Conservation (phyloP, 2,888 invertebrate genomes). For the Drosophila aldrichi region DNA sequence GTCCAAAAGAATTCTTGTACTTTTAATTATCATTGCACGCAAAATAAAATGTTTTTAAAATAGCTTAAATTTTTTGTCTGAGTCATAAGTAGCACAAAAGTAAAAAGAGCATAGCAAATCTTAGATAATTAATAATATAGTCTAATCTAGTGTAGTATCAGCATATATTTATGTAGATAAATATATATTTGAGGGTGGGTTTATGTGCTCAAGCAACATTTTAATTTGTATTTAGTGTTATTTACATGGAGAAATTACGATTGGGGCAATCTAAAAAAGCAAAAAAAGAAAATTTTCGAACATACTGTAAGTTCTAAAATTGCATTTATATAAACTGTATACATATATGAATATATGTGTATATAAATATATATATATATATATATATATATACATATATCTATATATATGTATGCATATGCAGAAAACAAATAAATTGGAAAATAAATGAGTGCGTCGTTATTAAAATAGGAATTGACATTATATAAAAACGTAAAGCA, state of each 20-base stretch:
- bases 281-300: conserved; percentile 72
- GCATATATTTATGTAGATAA: conserved; percentile 51
- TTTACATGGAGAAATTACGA: conserved; percentile 40
- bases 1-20: conserved; percentile 41
- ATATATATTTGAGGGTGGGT: conserved; percentile 27
- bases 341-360: conserved; percentile 47
- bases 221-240: conserved; percentile 73
- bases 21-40: conserved; percentile 60
- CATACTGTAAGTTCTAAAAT: conserved; percentile 80
- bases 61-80: conserved; percentile 68
- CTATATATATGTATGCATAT: conserved; percentile 33
- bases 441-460: conserved; percentile 56
- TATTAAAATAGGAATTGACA: conserved; percentile 78
- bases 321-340: conserved; percentile 73
- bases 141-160: conserved; percentile 67
- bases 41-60: conserved; percentile 62
- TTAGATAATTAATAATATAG: conserved; percentile 65
- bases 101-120: conserved; percentile 63
- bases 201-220: conserved; percentile 71
- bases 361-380: conserved; percentile 45
- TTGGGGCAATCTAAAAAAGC: conserved; percentile 35
- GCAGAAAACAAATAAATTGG: conserved; percentile 32
- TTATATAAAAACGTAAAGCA: conserved; percentile 54
- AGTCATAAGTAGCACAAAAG: conserved; percentile 75
- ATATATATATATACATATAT: conserved; percentile 30